Conservation (phyloP, 2,797 vertebrate genomes). For the Chloroceryle amazona region DNA sequence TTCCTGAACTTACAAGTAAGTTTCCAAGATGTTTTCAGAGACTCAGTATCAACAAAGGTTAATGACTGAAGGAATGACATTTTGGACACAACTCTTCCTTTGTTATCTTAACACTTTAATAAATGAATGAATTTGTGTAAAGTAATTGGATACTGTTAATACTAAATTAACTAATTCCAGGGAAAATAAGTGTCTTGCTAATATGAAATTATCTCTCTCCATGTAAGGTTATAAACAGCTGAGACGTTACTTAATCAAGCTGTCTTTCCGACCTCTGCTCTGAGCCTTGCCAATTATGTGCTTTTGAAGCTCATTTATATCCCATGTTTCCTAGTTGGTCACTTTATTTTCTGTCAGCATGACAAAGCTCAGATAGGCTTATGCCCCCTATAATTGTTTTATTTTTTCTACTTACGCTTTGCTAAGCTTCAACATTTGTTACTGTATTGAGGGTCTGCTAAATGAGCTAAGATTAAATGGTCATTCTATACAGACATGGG, state of each 20-base stretch:
- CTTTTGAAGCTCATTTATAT: not conserved
- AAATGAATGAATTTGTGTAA: not conserved
- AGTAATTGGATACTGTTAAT: not conserved
- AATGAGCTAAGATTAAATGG: not conserved
- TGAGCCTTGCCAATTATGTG: not conserved
- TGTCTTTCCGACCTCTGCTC: constrained; percentile 14
- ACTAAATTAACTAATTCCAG: not conserved
- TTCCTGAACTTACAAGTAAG: not conserved
- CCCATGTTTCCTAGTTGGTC: not conserved
- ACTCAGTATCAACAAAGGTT: not conserved
- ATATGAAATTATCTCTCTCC: constrained; percentile 14
- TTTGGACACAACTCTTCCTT: not conserved
- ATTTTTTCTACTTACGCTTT: not conserved
- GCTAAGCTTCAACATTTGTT: not conserved
- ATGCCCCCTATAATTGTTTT: not conserved
- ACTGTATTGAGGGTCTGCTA: not conserved
- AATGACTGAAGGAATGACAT: not conserved
- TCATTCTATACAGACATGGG: not conserved
- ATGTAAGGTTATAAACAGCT: constrained; percentile 8
- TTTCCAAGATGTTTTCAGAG: not conserved
- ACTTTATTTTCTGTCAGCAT: not conserved
- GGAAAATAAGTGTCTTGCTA: not conserved
- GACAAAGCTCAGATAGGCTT: not conserved
- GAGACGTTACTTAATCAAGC: not conserved
- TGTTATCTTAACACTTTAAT: not conserved